phyloP scores from a whole-genome alignment of 2,113 vertebrate species.

The Dasyurus viverrinus region DNA sequence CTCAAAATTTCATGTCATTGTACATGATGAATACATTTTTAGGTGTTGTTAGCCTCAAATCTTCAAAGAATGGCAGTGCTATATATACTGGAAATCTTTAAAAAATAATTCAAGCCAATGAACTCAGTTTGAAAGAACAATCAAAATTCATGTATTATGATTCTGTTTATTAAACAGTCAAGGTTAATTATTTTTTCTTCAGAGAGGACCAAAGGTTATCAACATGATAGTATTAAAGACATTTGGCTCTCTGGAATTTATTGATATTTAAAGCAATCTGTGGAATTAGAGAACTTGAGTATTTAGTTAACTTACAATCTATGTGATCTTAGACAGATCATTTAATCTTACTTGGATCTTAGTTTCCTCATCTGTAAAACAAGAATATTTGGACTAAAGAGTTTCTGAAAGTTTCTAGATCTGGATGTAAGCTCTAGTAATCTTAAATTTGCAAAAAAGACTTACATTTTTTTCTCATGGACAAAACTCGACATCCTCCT shows the following conservation, averaged over 20 bases:
- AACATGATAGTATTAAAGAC: slow-evolving; percentile 31
- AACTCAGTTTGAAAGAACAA: background rate
- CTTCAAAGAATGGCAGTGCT: background rate
- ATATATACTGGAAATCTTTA: background rate
- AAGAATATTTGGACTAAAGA: background rate
- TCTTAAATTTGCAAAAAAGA: background rate
- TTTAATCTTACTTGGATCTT: no score
- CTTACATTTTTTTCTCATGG: background rate
- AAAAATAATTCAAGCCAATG: background rate
- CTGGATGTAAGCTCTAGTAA: background rate
- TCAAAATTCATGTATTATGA: background rate
- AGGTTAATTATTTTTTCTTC: slow-evolving; percentile 8
- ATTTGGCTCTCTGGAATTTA: slow-evolving; percentile 22
- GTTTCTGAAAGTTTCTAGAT: background rate
- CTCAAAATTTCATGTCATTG: background rate
- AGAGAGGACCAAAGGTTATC: background rate
- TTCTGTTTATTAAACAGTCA: background rate
- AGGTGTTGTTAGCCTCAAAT: background rate
- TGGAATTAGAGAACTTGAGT: background rate
- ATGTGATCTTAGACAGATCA: background rate
- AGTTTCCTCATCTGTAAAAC: background rate
- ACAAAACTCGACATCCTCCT: background rate
- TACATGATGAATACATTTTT: background rate
- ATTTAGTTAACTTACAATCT: background rate
- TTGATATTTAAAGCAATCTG: background rate